Conservation (phyloP, 1,140 invertebrate species). For the Dreissena polymorpha region DNA sequence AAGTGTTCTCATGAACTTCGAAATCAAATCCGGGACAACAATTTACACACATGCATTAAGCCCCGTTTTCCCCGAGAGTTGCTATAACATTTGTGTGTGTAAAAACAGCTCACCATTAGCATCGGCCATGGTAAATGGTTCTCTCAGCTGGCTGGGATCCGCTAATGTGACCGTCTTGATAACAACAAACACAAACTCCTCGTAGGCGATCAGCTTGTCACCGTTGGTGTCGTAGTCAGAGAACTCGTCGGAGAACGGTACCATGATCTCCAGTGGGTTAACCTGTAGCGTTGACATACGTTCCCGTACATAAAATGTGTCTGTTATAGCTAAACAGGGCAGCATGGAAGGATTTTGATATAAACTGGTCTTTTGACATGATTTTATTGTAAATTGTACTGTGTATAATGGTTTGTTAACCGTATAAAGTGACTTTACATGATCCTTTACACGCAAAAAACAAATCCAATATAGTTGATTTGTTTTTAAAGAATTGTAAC, state of each 20-base stretch:
- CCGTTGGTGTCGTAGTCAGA: neutral
- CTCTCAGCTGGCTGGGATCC: neutral
- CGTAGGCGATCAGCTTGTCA: neutral
- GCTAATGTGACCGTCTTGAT: neutral
- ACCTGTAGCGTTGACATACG: slow-evolving; percentile 6
- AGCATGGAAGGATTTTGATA: too few relatives aligned
- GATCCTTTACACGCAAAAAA: too few relatives aligned
- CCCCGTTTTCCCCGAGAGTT: neutral
- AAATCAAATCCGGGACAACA: neutral
- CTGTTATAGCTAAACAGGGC: too few relatives aligned
- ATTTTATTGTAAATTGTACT: too few relatives aligned
- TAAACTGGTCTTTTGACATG: too few relatives aligned
- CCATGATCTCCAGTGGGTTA: too few relatives aligned
- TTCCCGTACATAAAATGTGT: neutral
- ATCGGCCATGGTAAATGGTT: neutral
- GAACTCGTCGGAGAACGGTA: slow-evolving; percentile 7
- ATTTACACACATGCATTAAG: neutral
- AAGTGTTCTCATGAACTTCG: too few relatives aligned
- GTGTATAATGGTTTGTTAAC: too few relatives aligned
- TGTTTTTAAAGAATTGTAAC: too few relatives aligned
- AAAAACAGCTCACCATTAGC: neutral
- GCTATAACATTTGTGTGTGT: neutral
- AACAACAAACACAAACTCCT: neutral
- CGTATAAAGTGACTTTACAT: too few relatives aligned
- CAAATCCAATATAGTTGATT: too few relatives aligned